Conservation (phyloP, 2,113 vertebrate species). For the Psilopogon haemacephalus region DNA sequence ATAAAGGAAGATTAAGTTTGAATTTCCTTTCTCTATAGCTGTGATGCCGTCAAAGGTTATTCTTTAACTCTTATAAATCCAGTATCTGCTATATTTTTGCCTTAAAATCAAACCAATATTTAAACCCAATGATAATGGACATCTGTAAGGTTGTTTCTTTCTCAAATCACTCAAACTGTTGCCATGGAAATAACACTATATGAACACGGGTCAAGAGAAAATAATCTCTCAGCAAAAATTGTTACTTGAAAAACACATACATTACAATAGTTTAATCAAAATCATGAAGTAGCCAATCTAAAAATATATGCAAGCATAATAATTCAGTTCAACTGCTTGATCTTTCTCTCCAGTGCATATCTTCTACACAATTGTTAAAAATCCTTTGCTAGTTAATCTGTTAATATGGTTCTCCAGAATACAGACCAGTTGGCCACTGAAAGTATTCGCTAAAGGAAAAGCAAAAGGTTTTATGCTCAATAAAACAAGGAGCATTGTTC, state of each 20-base stretch:
- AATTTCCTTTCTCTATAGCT: neutral
- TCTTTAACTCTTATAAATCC: neutral
- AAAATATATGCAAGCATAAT: conserved; percentile 24
- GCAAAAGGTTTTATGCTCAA: neutral
- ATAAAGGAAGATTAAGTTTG: neutral
- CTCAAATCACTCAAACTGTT: conserved; percentile 29
- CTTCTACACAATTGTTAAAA: conserved; percentile 24
- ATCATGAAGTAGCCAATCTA: conserved; percentile 25
- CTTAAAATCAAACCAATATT: neutral
- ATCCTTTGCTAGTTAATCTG: conserved; percentile 44
- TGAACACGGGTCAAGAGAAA: conserved; percentile 48
- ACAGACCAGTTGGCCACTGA: neutral
- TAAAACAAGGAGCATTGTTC: conserved; percentile 8
- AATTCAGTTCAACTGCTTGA: conserved; percentile 37
- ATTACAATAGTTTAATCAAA: conserved; percentile 62
- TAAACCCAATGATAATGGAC: neutral
- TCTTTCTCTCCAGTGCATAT: conserved; percentile 14
- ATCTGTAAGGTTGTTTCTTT: conserved; percentile 11
- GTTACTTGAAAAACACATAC: conserved; percentile 53
- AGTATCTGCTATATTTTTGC: neutral
- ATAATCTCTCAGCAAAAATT: conserved; percentile 34
- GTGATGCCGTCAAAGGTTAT: neutral
- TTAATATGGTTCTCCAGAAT: conserved; percentile 18
- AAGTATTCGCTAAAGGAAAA: conserved; percentile 5
- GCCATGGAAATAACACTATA: conserved; percentile 57